A percentile compares a stretch with the other conserved stretches of the same genome.
phyloP scores from a whole-genome alignment of 2,113 vertebrate species.

The Lepus timidus region DNA sequence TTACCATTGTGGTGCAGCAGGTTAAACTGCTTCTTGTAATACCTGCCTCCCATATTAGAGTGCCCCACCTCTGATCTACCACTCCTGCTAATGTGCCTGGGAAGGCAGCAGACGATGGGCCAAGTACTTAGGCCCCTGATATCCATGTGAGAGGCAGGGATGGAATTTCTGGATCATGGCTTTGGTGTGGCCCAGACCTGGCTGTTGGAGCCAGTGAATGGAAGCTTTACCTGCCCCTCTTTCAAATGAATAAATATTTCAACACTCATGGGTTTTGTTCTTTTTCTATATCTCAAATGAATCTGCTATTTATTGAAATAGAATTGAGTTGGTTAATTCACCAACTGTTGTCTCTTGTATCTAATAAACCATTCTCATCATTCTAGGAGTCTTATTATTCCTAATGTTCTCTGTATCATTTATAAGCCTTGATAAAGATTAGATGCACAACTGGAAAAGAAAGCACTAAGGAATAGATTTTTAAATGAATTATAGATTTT shows the following conservation, averaged over 20 bases:
- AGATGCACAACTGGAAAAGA: constrained; percentile 9
- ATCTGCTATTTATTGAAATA: constrained; percentile 22
- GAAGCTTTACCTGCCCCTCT: too few relatives aligned
- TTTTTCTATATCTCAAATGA: constrained; percentile 37
- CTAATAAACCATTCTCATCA: background rate
- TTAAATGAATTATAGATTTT: constrained; percentile 54
- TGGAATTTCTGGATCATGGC: too few relatives aligned
- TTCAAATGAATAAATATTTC: too few relatives aligned
- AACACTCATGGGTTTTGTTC: background rate
- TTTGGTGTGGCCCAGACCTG: too few relatives aligned
- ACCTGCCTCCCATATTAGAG: too few relatives aligned
- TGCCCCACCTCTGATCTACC: too few relatives aligned
- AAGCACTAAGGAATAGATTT: constrained; percentile 38
- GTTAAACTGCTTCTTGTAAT: too few relatives aligned
- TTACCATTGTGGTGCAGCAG: background rate
- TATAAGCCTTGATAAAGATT: constrained; percentile 13
- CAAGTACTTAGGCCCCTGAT: too few relatives aligned
- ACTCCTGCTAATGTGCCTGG: too few relatives aligned
- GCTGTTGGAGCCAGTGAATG: too few relatives aligned
- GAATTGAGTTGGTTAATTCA: constrained; percentile 26
- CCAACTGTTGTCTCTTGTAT: background rate
- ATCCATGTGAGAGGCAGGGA: too few relatives aligned
- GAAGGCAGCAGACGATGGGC: too few relatives aligned
- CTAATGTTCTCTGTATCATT: background rate
- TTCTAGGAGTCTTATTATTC: constrained; percentile 19